These are phyloP conservation scores for Dipodomys ordii DNA, from an alignment of 2,113 vertebrate species.

Conservation along the genomic window DNA sequence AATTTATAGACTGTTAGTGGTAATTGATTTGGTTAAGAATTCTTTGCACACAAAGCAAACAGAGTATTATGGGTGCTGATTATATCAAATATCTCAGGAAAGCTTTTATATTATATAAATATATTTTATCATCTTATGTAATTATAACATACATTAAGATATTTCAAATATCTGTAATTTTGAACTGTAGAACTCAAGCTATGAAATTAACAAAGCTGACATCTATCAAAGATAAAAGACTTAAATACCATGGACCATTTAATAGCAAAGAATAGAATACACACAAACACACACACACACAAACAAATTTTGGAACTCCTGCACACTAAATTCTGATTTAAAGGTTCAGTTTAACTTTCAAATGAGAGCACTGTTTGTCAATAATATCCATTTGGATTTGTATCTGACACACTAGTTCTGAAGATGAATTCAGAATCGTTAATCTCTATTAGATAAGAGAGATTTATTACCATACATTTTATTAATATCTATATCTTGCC, in stretches of 20 bases:
- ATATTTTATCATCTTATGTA: slow-evolving; percentile 10
- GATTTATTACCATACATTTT: slow-evolving; percentile 10
- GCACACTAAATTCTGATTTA: not conserved
- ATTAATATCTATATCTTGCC: not conserved
- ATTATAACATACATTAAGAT: slow-evolving; percentile 3
- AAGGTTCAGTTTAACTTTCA: slow-evolving; percentile 22
- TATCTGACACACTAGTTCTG: not conserved
- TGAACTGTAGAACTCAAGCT: not conserved
- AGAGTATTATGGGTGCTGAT: not conserved
- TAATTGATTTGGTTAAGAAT: not conserved
- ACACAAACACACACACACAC: not conserved
- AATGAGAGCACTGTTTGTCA: not conserved
- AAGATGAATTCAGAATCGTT: slow-evolving; percentile 50
- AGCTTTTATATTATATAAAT: not conserved
- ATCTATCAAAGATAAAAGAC: not conserved
- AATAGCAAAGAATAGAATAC: not conserved
- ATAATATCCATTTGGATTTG: slow-evolving; percentile 24
- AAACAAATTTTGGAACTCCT: slow-evolving; percentile 4
- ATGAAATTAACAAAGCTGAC: slow-evolving; percentile 22
- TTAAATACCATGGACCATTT: not conserved
- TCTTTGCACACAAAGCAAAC: not conserved
- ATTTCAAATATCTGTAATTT: slow-evolving; percentile 28
- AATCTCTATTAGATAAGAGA: slow-evolving; percentile 28
- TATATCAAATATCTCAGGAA: not conserved
- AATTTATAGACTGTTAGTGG: not conserved